phyloP scores from a whole-genome alignment of 2,888 invertebrate species.

The Chirona hameri region DNA sequence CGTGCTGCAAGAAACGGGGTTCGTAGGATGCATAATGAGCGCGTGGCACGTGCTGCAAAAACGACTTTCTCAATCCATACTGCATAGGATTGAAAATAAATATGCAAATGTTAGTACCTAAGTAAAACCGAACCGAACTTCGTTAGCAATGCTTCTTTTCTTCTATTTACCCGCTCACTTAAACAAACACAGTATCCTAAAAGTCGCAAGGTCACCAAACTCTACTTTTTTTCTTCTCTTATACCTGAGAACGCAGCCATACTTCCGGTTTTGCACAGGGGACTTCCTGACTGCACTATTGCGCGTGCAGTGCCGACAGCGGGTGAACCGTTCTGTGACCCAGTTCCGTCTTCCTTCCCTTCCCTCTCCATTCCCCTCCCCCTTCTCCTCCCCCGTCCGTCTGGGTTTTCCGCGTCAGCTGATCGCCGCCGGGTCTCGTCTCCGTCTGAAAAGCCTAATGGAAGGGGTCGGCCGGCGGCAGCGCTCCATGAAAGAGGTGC shows the following conservation, averaged over 20 bases:
- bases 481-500: too few relatives aligned
- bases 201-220: background rate
- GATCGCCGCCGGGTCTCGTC: background rate
- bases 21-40: too few relatives aligned
- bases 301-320: background rate
- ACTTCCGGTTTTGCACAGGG: background rate
- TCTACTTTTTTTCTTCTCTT: background rate
- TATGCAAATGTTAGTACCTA: too few relatives aligned
- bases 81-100: too few relatives aligned
- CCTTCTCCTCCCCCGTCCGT: background rate
- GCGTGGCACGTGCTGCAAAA: too few relatives aligned
- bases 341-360: background rate
- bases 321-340: background rate
- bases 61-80: too few relatives aligned
- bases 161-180: too few relatives aligned
- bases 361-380: background rate
- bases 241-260: too few relatives aligned
- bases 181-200: too few relatives aligned
- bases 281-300: background rate
- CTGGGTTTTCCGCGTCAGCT: background rate
- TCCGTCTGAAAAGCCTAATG: background rate
- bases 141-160: too few relatives aligned
- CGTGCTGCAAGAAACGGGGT: too few relatives aligned
- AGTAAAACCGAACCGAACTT: too few relatives aligned
- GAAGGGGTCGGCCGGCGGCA: background rate